Evolutionary conservation across 2,888 invertebrate genomes (phyloP), one percentile per base, ranked within the genome.

Genomic region (Diarsia mendica): DNA sequence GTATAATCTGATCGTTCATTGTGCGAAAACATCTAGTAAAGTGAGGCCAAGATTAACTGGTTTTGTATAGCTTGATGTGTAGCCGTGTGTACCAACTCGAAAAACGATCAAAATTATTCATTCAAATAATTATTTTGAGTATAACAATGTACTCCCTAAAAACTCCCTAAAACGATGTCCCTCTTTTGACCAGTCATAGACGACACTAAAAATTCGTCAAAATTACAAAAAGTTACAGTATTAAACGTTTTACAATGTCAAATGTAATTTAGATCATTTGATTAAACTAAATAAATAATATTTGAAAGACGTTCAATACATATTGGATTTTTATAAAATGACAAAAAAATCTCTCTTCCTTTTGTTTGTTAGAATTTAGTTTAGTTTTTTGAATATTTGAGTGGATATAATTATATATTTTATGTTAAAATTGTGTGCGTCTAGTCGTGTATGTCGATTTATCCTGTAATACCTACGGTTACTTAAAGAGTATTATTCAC

Each of bases 401-500:
- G 44, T 48, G 18, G 67, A 18, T 60, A 53, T 67, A 3, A n/a
- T 60, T 58, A 71, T 63, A 4, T 84, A 55, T 51, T 49, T 33
- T 61, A 68, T 23, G 8, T 71, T 66, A 18, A 58, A 64, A n/a
- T 82, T 49, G 85, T 83, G 85, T 83, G 79, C 64, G 73, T 85
- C 85, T 85, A 85, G 85, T 87, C 87, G 60, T 70, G 61, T 79
- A 67, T 53, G 65, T 74, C 53, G 70, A 60, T 64, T 48, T 79
- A 83, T 80, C 67, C 67, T 79, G 75, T 28, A 28, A 28, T 77
- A 80, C 68, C 74, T 79, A 75, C 76, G 64, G 83, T 77, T 78
- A 85, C 76, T 80, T 80, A 70, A 84, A 5, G 74, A 87, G 87
- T 88, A 88, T 86, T 84, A 87, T 80, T 72, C 77, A 66, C 58